phyloP scores from a whole-genome alignment of 2,797 vertebrate genomes.

The Hydrocynus forskahlii region DNA sequence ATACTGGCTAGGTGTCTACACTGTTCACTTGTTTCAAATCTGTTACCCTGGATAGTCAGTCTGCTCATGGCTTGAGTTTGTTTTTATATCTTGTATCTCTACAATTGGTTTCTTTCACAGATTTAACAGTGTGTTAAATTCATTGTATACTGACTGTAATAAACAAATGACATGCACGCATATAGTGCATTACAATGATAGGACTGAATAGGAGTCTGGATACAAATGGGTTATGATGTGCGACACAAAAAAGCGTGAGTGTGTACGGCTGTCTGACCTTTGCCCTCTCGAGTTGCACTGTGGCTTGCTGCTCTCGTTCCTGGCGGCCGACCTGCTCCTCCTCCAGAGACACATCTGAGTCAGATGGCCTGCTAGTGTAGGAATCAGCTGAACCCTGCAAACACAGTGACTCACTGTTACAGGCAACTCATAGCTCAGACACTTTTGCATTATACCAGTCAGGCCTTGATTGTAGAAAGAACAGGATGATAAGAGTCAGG shows the following conservation, averaged over 20 bases:
- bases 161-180: not conserved
- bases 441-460: not conserved
- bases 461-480: conserved; percentile 8
- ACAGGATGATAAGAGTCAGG: not conserved
- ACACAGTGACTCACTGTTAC: conserved; percentile 10
- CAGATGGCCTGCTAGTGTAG: conserved; percentile 96
- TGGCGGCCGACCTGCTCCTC: conserved; percentile 85
- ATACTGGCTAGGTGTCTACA: not conserved
- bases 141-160: not conserved
- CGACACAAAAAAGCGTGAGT: not conserved
- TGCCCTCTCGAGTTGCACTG: conserved; percentile 93
- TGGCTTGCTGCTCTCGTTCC: conserved; percentile 92
- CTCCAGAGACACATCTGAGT: conserved; percentile 96
- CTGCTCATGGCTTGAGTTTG: not conserved
- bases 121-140: not conserved
- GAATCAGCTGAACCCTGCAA: conserved; percentile 95
- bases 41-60: not conserved
- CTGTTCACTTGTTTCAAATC: not conserved
- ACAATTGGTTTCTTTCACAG: not conserved
- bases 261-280: conserved; percentile 75
- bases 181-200: not conserved
- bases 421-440: conserved; percentile 20
- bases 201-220: not conserved
- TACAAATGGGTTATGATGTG: not conserved
- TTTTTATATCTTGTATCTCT: not conserved